Base-by-base conservation (phyloP, 2,888 invertebrate genomes). In the Piscicola geometra region DNA sequence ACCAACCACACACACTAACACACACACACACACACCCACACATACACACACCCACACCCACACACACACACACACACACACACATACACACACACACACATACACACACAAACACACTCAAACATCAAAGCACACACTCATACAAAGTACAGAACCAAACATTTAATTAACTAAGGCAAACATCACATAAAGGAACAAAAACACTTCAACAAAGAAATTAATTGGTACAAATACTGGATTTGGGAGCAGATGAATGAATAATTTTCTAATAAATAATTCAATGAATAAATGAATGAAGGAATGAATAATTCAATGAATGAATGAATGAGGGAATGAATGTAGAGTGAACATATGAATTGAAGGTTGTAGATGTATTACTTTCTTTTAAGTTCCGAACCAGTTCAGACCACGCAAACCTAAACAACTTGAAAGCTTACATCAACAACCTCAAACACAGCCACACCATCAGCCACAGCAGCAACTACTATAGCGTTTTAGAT, bases 61-160 rank as follows among this genome's bases (percentile, higher is more conserved):
- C 47, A 70, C 41, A 47, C 28, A 32, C 1, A 70, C 36, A 70
- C 28, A 47, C 36, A 70, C 41, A 70, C 47, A 70, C 1, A 69
- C 41, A 21, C 36, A 69, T 15, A 69, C 36, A 68, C 36, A 32
- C n/a, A 30, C 36, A 25, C 35, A 30, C n/a, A 68, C 36, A 68
- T 32, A 41, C 41, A 41, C 41, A 41, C 41, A 41, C 41, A 41
- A 5, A 41, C 41, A 41, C 41, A 41, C 41, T 9, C 41, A 41
- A 5, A 41, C 41, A 41, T 41, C 41, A 15, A 41, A 41, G 15
- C 41, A 41, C 41, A 41, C 41, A 41, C 41, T 9, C 41, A 41
- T 15, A 41, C 41, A 41, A 41, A 41, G n/a, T 25, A 56, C 25
- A 56, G 15, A 56, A 15, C 9, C 60, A 56, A 9, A 56, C 60